A percentile compares a stretch with the other conserved stretches of the same genome.
Evolutionary conservation across 2,888 invertebrate species (phyloP).

Genomic region (Caenorhabditis japonica): DNA sequence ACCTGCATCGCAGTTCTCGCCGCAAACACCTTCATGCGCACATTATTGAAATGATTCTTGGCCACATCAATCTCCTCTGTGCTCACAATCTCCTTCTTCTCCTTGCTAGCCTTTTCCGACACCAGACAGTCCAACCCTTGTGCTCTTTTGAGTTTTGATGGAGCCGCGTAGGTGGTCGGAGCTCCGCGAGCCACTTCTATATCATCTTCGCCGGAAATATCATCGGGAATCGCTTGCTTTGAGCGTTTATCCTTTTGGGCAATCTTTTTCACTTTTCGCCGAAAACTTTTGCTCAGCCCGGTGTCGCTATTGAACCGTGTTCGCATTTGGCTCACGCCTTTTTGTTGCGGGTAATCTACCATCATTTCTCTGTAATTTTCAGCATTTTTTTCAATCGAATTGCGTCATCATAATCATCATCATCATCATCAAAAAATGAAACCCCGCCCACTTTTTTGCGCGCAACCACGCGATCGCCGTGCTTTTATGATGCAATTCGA

Average conservation of each 20-base stretch:
- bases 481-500: no score
- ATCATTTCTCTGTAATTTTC: conserved; percentile 29
- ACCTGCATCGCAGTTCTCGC: conserved; percentile 64
- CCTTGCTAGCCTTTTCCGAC: conserved; percentile 9
- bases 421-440: no score
- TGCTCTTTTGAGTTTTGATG: conserved; percentile 37
- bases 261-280: conserved; percentile 56
- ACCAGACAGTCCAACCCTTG: conserved; percentile 46
- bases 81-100: not conserved
- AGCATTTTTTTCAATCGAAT: not conserved
- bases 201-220: conserved; percentile 32
- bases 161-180: conserved; percentile 23
- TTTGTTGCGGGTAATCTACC: conserved; percentile 50
- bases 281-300: conserved; percentile 47
- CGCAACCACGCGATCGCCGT: no score
- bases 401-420: not conserved
- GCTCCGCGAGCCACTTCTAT: conserved; percentile 54
- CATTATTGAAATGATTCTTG: conserved; percentile 46
- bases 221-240: conserved; percentile 12
- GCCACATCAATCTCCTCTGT: conserved; percentile 31
- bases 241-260: conserved; percentile 49
- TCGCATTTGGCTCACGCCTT: conserved; percentile 40
- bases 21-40: conserved; percentile 66
- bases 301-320: conserved; percentile 52
- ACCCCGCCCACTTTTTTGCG: no score